Base-by-base conservation (phyloP, 2,888 invertebrate species). In the Ischnus inquisitorius region DNA sequence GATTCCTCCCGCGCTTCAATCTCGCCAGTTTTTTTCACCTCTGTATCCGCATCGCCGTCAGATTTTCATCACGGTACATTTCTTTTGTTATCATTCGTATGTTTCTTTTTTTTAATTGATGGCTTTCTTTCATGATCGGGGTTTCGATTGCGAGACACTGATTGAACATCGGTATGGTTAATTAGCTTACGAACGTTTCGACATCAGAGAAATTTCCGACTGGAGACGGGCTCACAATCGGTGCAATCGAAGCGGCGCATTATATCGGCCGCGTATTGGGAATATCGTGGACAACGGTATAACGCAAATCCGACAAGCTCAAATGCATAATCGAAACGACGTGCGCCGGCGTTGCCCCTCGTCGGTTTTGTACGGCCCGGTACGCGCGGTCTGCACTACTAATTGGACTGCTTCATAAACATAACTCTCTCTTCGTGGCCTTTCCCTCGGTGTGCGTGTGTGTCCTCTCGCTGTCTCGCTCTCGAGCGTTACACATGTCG, bases 391-490 rank as follows among this genome's bases (percentile, higher is more conserved):
- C 41, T 54, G 86, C 80, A 54, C 54, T 84, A 85, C 88, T 89
- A 90, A 90, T 90, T 89, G 89, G 88, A 84, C 85, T 83, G 86
- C 87, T 89, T 89, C 89, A 88, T 90, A 89, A 90, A 88, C 90
- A 89, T 88, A 87, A 85, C 83, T 88, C 81, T 84, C 79, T 34
- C 34, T 34, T 8, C 8, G 62, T 46, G 57, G 57, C 34, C 28
- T 43, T 16, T 48, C 48, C 57, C 57, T 34, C 12, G n/a, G n/a
- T n/a, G n/a, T n/a, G n/a, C n/a, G 25, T 16, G 43, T 48, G 10
- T 41, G 34, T 34, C 6, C 34, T 68, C 72, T 39, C 48, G 6
- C 60, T 46, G 22, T 39, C 41, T 41, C n/a, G n/a, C 19, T 10
- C 65, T 68, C 28, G n/a, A 41, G 39, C 54, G 14, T 48, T 14